A percentile compares a stretch with the other conserved stretches of the same genome.
Conservation (phyloP, 2,797 vertebrate species). For the Paratrypauchen microcephalus region DNA sequence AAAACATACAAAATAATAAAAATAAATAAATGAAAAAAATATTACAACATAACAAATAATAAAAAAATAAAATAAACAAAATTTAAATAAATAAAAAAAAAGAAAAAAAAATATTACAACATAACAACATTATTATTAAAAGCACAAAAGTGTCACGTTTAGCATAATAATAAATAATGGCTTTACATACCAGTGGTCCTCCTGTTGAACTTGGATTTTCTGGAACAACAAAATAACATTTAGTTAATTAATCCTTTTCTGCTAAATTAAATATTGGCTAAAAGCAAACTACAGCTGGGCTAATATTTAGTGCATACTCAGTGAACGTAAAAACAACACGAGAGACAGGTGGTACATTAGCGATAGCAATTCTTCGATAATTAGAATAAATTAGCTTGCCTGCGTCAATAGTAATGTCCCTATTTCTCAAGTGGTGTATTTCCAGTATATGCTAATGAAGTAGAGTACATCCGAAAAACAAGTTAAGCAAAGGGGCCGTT, state of each 20-base stretch:
- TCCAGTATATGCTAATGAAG: neutral
- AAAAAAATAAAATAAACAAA: too few relatives aligned
- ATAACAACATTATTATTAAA: neutral
- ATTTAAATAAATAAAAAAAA: too few relatives aligned
- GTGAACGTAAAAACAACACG: neutral
- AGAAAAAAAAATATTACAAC: neutral
- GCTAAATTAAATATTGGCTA: neutral
- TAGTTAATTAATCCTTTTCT: neutral
- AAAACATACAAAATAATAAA: too few relatives aligned
- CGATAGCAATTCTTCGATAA: neutral
- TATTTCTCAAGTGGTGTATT: neutral
- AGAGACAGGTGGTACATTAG: constrained; percentile 5
- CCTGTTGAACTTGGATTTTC: constrained; percentile 81
- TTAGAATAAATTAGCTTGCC: constrained; percentile 1
- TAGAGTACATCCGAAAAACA: neutral
- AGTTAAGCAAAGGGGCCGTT: neutral
- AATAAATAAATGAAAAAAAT: too few relatives aligned
- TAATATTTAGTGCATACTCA: neutral
- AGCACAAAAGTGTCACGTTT: neutral
- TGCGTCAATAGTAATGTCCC: neutral
- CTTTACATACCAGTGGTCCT: constrained; percentile 81
- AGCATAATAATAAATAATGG: neutral
- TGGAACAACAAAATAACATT: constrained; percentile 65
- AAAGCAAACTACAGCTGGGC: neutral
- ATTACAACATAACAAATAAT: too few relatives aligned